Evolutionary conservation across 2,113 vertebrate species (phyloP), one percentile per base, ranked within the genome.

Genomic region (Ifrita kowaldi): DNA sequence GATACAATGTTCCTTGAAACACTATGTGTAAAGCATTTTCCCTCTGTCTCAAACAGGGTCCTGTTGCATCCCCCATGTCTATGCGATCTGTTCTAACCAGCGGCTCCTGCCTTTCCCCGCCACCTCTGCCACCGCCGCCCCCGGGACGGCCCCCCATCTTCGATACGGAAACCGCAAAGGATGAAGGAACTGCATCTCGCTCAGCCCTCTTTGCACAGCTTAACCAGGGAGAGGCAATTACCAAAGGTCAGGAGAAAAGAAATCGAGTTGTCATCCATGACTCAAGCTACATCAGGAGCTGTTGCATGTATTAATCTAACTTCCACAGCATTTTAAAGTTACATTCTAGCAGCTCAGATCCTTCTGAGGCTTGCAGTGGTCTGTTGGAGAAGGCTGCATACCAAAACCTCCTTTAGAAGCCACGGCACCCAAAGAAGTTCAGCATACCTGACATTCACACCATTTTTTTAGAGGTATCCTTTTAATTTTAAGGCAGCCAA

Each of bases 221-320:
- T 44, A 99, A 99, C 96, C 99, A 99, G 97, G 99, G 99, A 94
- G 99, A 98, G 97, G 98, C 98, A 18, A 99, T 99, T 77, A 99
- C 98, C 28, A 99, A 98, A 99, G 99, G 99, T 99, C 47, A 94
- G 96, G 47, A 92, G 67, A 56, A 53, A 70, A 89, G 47, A 62
- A 57, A 67, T 21, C 20, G 9, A n/a, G 13, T n/a, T 42, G 10
- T 46, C 37, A 9, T 24, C 70, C 63, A 37, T 27, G 12, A 77
- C 28, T 68, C 60, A 63, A 27, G 27, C 65, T 35, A 5, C 14
- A n/a, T 27, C 57, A 39, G 39, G 42, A 70, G 49, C 39, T 74
- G 20, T 44, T 44, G 7, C 4, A 6, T 8, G 6, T 44, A 53
- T 65, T 64, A 41, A 49, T 33, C 18, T 20, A 28, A 57, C 28